Evolutionary conservation across 1,140 invertebrate species (phyloP).

Genomic region (Vanessa atalanta): DNA sequence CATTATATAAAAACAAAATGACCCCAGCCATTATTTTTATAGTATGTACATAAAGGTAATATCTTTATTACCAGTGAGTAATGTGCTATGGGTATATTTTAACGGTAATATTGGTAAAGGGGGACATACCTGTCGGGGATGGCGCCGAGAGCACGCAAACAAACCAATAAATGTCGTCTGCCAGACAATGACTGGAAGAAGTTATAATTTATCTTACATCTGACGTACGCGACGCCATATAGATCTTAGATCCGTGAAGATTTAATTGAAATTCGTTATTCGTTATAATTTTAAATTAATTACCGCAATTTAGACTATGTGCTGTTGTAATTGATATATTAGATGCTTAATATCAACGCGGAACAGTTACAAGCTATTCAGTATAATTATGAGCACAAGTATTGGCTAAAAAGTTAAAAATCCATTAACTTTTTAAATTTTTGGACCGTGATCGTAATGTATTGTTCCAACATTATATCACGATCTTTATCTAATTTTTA

Average conservation of each 20-base stretch:
- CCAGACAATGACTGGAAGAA: slow-evolving; percentile 54
- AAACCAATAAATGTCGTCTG: slow-evolving; percentile 66
- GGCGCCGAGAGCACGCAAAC: slow-evolving; percentile 61
- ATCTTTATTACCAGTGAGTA: slow-evolving; percentile 14
- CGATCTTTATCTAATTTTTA: too few species aligned
- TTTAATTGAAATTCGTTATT: slow-evolving; percentile 23
- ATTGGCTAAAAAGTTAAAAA: too few species aligned
- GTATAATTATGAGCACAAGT: background rate
- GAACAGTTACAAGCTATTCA: background rate
- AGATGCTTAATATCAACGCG: background rate
- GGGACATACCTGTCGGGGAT: slow-evolving; percentile 46
- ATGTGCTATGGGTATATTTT: slow-evolving; percentile 2
- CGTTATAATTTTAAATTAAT: background rate
- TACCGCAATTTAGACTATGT: slow-evolving; percentile 7
- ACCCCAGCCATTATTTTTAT: too few species aligned
- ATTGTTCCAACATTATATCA: too few species aligned
- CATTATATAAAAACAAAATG: too few species aligned
- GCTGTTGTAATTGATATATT: background rate
- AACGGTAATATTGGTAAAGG: slow-evolving; percentile 44
- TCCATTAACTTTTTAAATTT: too few species aligned
- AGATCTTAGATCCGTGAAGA: slow-evolving; percentile 2
- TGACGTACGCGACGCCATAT: slow-evolving; percentile 38
- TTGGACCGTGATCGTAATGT: too few species aligned
- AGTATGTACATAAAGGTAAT: background rate
- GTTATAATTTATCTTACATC: slow-evolving; percentile 61